Percentiles rank a stretch among this genome's conserved stretches.
Evolutionary conservation across 2,888 invertebrate genomes (phyloP).

Genomic region (Strigamia maritima): DNA sequence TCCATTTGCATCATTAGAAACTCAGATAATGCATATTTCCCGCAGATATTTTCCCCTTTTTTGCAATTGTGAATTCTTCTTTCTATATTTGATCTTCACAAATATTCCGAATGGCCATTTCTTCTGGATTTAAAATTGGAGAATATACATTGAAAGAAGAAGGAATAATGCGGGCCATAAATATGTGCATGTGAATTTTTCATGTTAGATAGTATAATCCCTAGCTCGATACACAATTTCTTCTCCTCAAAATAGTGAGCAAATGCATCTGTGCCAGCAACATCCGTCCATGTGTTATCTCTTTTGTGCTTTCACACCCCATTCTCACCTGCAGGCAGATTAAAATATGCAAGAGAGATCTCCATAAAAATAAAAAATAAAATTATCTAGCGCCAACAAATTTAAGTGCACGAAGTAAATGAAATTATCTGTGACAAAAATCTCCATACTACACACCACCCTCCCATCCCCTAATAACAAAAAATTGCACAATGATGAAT

Average conservation of each 20-base stretch:
- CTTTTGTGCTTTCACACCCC: slow-evolving; percentile 3
- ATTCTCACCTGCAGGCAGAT: slow-evolving; percentile 9
- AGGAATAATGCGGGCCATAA: background rate
- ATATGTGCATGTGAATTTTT: background rate
- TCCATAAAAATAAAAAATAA: background rate
- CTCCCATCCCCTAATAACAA: background rate
- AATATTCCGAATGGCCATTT: background rate
- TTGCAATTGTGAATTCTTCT: background rate
- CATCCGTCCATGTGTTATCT: background rate
- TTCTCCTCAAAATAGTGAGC: background rate
- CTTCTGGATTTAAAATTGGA: background rate
- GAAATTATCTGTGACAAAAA: slow-evolving; percentile 15
- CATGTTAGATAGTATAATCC: background rate
- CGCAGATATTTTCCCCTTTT: background rate
- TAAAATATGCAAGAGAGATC: background rate
- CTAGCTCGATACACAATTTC: background rate
- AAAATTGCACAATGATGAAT: background rate
- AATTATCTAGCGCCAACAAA: slow-evolving; percentile 3
- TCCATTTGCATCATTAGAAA: background rate
- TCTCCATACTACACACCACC: background rate
- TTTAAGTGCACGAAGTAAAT: slow-evolving; percentile 9
- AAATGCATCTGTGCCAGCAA: background rate
- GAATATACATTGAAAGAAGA: background rate
- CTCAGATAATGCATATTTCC: slow-evolving; percentile 10
- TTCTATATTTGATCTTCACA: background rate